Percentiles rank a stretch among this genome's conserved stretches.
Evolutionary conservation across 1,140 invertebrate genomes (phyloP).

Genomic region (Neodiprion lecontei): DNA sequence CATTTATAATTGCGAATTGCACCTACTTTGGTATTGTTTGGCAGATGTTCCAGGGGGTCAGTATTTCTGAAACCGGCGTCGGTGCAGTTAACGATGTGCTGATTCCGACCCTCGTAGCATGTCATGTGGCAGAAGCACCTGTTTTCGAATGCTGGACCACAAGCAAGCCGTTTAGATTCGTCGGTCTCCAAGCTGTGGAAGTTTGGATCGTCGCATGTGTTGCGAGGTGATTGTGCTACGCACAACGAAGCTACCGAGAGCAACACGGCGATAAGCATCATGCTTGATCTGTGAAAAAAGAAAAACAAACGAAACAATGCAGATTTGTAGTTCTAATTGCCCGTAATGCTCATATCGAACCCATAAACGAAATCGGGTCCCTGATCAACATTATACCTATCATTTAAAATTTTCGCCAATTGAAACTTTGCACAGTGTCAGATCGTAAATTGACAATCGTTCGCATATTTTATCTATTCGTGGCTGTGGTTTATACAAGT

Average conservation of each 20-base stretch:
- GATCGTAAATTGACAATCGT: no score
- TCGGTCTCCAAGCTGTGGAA: conserved; percentile 48
- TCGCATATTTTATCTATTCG: no score
- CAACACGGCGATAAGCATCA: background rate
- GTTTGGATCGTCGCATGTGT: conserved; percentile 28
- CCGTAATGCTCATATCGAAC: no score
- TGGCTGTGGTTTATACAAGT: no score
- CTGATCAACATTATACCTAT: no score
- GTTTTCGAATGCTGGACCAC: conserved; percentile 58
- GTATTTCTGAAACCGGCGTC: conserved; percentile 68
- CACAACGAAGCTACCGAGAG: background rate
- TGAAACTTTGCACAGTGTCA: no score
- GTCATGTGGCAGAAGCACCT: conserved; percentile 65
- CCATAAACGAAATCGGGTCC: no score
- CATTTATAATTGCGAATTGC: background rate
- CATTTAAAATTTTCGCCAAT: no score
- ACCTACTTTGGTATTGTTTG: conserved; percentile 68
- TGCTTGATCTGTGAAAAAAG: background rate
- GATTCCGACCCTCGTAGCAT: conserved; percentile 61
- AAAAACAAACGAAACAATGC: background rate
- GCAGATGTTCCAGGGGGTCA: conserved; percentile 68
- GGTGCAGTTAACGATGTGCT: conserved; percentile 79
- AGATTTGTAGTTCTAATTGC: no score
- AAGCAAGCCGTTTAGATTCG: conserved; percentile 42
- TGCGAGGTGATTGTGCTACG: background rate